A percentile compares a stretch with the other conserved stretches of the same genome.
phyloP scores from a whole-genome alignment of 2,113 vertebrate genomes.

The Eolophus roseicapilla region DNA sequence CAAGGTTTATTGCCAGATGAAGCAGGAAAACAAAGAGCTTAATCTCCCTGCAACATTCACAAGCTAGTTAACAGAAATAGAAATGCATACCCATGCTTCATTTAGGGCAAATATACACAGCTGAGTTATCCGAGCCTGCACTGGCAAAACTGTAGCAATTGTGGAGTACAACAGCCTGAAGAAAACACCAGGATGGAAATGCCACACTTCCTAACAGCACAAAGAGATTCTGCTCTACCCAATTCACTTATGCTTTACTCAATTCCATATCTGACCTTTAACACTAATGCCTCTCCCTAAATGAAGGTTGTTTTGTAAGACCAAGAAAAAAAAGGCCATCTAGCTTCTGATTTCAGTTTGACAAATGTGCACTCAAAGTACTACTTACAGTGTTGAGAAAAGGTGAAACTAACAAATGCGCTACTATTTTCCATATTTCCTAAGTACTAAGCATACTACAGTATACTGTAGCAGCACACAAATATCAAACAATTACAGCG shows the following conservation, averaged over 20 bases:
- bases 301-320: not conserved
- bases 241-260: not conserved
- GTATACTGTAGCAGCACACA: rapidly evolving
- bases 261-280: not conserved
- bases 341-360: not conserved
- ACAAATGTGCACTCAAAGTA: not conserved
- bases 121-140: not conserved
- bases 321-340: not conserved
- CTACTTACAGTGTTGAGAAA: not conserved
- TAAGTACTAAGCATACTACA: not conserved
- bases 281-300: not conserved
- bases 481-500: not conserved
- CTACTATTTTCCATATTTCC: not conserved
- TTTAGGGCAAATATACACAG: not conserved
- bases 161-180: not conserved
- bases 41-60: not conserved
- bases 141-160: not conserved
- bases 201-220: not conserved
- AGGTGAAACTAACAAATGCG: not conserved
- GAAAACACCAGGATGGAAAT: not conserved
- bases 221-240: not conserved
- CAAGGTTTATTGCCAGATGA: not conserved
- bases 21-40: not conserved
- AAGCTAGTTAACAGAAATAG: not conserved
- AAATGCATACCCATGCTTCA: not conserved